phyloP scores from a whole-genome alignment of 35 echinoderm and acorn worm genomes.

The Stichopus chloronotus region DNA sequence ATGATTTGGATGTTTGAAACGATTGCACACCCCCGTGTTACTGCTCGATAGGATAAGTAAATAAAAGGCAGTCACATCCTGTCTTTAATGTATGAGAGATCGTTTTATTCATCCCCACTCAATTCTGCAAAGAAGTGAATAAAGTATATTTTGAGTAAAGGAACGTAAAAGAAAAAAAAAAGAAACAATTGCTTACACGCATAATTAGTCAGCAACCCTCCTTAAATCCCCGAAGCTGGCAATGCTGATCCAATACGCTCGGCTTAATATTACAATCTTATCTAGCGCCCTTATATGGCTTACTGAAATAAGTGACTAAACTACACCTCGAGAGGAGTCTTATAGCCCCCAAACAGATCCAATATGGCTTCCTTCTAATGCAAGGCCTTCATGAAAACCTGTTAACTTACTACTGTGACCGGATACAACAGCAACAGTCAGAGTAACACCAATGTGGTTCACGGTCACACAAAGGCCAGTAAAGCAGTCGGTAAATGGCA shows the following conservation, averaged over 20 bases:
- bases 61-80: neutral
- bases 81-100: slow-evolving; percentile 2
- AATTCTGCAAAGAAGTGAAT: neutral
- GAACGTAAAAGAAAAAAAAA: no score
- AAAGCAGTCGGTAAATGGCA: slow-evolving; percentile 18
- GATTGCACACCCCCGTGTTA: neutral
- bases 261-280: no score
- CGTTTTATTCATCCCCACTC: neutral
- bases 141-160: no score
- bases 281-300: no score
- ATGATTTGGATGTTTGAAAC: no score
- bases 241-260: no score
- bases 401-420: slow-evolving; percentile 45
- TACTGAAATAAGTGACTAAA: no score
- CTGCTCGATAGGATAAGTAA: neutral
- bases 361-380: neutral
- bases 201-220: no score
- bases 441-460: slow-evolving; percentile 32
- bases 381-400: neutral
- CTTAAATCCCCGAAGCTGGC: no score
- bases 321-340: no score
- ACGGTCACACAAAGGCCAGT: slow-evolving; percentile 16
- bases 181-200: no score
- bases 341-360: no score
- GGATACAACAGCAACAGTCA: slow-evolving; percentile 8